phyloP scores from a whole-genome alignment of 1,140 invertebrate genomes.

The silkworm (Bombyx mori) region ASM3026992v2 NC_085121.1:12236001-12236500 shows the following conservation, averaged over 20 bases:
- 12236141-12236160: no score
- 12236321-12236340: constrained; percentile 37
- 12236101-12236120: no score
- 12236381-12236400: constrained; percentile 42
- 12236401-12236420: constrained; percentile 44
- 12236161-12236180: no score
- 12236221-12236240: constrained; percentile 11
- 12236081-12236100: no score
- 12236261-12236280: constrained; percentile 18
- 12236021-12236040: no score
- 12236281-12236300: constrained; percentile 8
- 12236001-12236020: no score
- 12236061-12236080: no score
- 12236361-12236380: constrained; percentile 55
- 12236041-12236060: no score
- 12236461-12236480: constrained; percentile 4
- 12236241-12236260: constrained; percentile 20
- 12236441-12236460: constrained; percentile 9
- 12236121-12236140: no score
- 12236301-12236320: constrained; percentile 5
- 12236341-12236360: constrained; percentile 60
- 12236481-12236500: no score
- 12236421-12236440: constrained; percentile 23
- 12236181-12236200: not conserved
- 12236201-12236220: constrained; percentile 7